Base-by-base conservation (phyloP, 2,797 vertebrate genomes). In the Sitta carolinensis region DNA sequence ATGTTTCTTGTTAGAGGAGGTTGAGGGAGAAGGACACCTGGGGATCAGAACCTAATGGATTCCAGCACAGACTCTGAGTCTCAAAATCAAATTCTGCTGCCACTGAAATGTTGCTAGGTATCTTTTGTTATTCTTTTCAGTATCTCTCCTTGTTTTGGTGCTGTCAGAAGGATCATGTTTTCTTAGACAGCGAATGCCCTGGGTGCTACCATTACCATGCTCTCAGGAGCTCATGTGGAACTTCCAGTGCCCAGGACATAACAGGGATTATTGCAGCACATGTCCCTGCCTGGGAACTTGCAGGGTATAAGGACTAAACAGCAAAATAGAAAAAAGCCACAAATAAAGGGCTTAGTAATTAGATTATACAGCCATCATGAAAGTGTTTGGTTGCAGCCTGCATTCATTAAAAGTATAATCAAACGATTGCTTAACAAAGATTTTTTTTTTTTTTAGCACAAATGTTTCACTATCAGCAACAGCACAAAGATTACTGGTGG, bases 1-100 rank as follows among this genome's bases (percentile, higher is more conserved):
- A 58, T 27, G 77, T 87, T 90, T 89, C 88, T 61, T 87, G 42
- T 90, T 94, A 88, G 68, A 81, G 61, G 52, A 91, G 66, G 76
- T 3, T 69, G 87, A 85, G 22, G 62, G 69, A 90, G 76, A 16
- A 42, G 84, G 45, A 90, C 87, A 81, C 54, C 80, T 87, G 70
- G 83, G 59, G 87, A 93, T 74, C 57, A 90, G 47, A 69, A 76
- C 52, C 55, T 73, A 88, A 93, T 36, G 16, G 70, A 93, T 90
- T 91, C 80, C 85, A 82, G 50, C 70, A 88, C 30, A 70, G 70
- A 69, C 72, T 78, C 32, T 32, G 36, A 75, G 82, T 19, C 84
- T 88, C 79, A 84, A 81, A 91, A 51, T 76, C 38, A 87, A 91
- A 93, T 73, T 42, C 70, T 6, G 8, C 70, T 79, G 74, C 42